Evolutionary conservation across 2,888 invertebrate genomes (phyloP).

Genomic region (Eupithecia exiguata): DNA sequence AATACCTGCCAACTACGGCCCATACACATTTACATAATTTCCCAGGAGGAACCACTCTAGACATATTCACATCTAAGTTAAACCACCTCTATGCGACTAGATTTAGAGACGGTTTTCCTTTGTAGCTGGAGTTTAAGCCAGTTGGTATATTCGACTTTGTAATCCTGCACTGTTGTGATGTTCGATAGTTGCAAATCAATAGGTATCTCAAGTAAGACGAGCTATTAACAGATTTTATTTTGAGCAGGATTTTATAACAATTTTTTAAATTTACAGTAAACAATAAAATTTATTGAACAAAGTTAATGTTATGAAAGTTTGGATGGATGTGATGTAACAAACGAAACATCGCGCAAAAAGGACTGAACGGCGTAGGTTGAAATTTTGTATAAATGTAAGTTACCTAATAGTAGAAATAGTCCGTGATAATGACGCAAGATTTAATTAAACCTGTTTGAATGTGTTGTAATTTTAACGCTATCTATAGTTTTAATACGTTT

Average conservation of each 20-base stretch:
- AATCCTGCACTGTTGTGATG: slow-evolving; percentile 4
- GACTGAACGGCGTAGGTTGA: too few species aligned
- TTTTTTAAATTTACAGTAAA: neutral
- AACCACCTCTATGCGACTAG: neutral
- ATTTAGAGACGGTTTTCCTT: neutral
- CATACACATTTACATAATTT: slow-evolving; percentile 66
- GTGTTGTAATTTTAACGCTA: too few species aligned
- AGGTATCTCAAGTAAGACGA: neutral
- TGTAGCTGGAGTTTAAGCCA: neutral
- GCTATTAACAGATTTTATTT: neutral
- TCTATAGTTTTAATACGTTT: neutral
- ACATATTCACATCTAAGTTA: slow-evolving; percentile 9
- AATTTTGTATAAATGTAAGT: too few species aligned
- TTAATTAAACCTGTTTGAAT: too few species aligned
- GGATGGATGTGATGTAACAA: too few species aligned
- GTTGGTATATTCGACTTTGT: slow-evolving; percentile 13
- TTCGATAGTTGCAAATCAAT: slow-evolving; percentile 2
- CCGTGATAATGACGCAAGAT: too few species aligned
- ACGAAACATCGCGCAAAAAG: too few species aligned
- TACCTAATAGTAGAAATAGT: too few species aligned
- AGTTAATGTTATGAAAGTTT: too few species aligned
- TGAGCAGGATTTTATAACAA: neutral
- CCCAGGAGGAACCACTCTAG: slow-evolving; percentile 54
- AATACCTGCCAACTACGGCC: slow-evolving; percentile 63
- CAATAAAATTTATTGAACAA: too few species aligned